Evolutionary conservation across 1,140 invertebrate species (phyloP), one percentile per base, ranked within the genome.

Genomic region (Rhagoletis zephyria): DNA sequence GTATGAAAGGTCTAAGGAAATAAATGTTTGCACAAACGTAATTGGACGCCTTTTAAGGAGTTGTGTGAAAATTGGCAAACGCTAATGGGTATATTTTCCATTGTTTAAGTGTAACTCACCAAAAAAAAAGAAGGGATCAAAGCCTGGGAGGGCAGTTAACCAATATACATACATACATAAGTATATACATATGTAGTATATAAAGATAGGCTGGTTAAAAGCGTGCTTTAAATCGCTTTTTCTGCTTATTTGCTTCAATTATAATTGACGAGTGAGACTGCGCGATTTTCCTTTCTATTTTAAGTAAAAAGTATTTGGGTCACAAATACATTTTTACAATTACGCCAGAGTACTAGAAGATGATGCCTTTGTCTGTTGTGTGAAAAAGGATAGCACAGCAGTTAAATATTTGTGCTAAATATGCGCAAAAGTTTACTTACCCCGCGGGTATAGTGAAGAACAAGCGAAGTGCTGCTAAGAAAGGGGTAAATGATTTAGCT

Each of bases 171-270:
- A n/a, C 4, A 63, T n/a, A 30, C n/a, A n/a, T 30, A 30, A 30
- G 30, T 30, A 60, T 1, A 60, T 60, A 60, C 6, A 60, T 60
- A 60, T 60, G 12, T 60, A 60, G 59, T 12, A 60, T 60, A 6
- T 30, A 60, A 60, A 12, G 12, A 12, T 63, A n/a, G 42, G 42
- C 7, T 16, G 40, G 65, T 4, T 45, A 42, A 9, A 30, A 1
- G 9, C 3, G 65, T 70, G 14, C 65, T 70, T 70, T 70, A 70
- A 14, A 70, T 40, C 65, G 40, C 30, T 70, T 70, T 48, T 10
- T 48, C 67, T 70, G 48, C 77, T 85, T 85, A 85, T 85, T 85
- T 85, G 59, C 59, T 85, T 85, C 81, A 85, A 85, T 60, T 85
- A 30, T 85, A 85, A 85, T 85, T 85, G 59, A 85, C 81, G 59